Percentiles rank a stretch among this genome's conserved stretches.
Evolutionary conservation across 2,888 invertebrate genomes (phyloP).

Genomic region (Acleris holmiana): DNA sequence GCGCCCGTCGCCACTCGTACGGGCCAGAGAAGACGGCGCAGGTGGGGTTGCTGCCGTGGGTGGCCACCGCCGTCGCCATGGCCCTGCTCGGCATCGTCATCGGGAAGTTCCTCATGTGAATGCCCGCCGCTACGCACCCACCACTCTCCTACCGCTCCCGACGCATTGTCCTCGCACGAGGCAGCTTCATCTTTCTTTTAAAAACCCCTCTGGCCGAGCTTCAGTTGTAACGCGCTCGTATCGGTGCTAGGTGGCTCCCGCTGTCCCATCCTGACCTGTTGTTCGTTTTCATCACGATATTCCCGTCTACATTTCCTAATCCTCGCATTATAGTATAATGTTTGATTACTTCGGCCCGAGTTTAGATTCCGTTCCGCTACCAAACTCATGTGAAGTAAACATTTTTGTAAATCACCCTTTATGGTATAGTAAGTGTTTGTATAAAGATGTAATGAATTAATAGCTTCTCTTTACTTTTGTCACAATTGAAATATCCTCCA

Average conservation of each 20-base stretch:
- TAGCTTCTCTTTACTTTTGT: constrained; percentile 36
- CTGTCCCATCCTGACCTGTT: not conserved
- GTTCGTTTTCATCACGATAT: not conserved
- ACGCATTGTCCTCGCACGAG: constrained; percentile 59
- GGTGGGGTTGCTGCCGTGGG: constrained; percentile 85
- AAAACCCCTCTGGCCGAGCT: constrained; percentile 38
- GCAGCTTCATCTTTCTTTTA: constrained; percentile 54
- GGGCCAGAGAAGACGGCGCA: constrained; percentile 85
- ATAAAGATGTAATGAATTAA: constrained; percentile 34
- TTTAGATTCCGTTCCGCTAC: constrained; percentile 20
- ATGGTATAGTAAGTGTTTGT: constrained; percentile 36
- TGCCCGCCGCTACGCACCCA: constrained; percentile 62
- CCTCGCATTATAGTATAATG: constrained; percentile 1
- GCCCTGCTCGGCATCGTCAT: constrained; percentile 90
- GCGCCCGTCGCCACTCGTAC: constrained; percentile 71
- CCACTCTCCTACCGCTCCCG: constrained; percentile 68
- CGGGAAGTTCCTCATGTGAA: constrained; percentile 93
- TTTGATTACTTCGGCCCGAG: constrained; percentile 1
- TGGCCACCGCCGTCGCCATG: constrained; percentile 87
- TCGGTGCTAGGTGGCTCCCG: constrained; percentile 15
- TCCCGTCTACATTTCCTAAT: not conserved
- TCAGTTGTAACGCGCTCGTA: constrained; percentile 30
- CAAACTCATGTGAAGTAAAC: constrained; percentile 34
- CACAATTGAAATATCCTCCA: constrained; percentile 28
- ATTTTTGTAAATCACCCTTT: constrained; percentile 40